Conservation (phyloP, 2,113 vertebrate genomes). For the Sapayoa aenigma region DNA sequence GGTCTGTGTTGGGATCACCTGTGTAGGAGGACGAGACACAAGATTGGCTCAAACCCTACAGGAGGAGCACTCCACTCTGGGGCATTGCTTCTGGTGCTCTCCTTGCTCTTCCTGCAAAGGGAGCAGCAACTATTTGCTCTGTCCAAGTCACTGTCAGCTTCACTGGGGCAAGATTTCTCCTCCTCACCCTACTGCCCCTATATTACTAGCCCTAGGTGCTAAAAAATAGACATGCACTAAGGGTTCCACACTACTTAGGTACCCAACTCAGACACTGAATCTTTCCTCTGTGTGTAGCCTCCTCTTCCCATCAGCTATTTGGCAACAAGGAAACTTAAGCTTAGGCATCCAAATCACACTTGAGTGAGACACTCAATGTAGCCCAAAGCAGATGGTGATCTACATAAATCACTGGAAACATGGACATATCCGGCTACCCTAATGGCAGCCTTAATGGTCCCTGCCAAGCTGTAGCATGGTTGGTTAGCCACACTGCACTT, state of each 20-base stretch:
- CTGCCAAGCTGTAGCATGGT: neutral
- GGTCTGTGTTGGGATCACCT: neutral
- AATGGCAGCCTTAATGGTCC: neutral
- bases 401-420: neutral
- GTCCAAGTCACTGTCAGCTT: neutral
- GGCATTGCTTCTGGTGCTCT: neutral
- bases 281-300: neutral
- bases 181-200: neutral
- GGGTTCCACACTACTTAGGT: neutral
- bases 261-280: neutral
- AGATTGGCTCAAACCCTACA: neutral
- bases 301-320: neutral
- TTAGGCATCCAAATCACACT: neutral
- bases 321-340: neutral
- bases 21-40: fast-evolving
- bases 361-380: fast-evolving
- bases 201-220: neutral
- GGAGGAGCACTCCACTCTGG: neutral
- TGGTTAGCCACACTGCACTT: fast-evolving
- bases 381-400: constrained; percentile 19
- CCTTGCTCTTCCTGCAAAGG: neutral
- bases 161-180: neutral
- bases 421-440: fast-evolving
- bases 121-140: neutral
- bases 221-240: neutral